Base-by-base conservation (phyloP, 2,113 vertebrate genomes). In the Tringa solitaria region DNA sequence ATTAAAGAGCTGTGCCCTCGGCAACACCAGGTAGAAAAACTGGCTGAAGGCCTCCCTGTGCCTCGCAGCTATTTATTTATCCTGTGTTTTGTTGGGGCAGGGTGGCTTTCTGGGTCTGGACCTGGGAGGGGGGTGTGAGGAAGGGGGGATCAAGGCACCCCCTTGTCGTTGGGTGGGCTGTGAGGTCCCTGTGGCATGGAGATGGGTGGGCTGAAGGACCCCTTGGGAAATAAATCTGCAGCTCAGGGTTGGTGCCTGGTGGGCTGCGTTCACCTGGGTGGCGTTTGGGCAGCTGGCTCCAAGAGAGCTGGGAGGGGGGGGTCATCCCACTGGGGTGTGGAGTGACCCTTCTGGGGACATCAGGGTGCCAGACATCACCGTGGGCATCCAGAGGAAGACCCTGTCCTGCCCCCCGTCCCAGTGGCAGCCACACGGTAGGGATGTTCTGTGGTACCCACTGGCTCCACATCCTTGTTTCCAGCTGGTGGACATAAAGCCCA, bases 1-100 rank as follows among this genome's bases (percentile, higher is more conserved):
- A 24, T 50, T 21, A 12, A 28, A 56, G 76, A 82, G 21, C 43
- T 2, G 11, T 32, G 45, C 6, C 39, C 84, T 41, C 8, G 1
- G 89, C 84, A 84, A 35, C 61, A 69, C 22, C 95, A 96, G 96
- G 95, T 96, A 96, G 59, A 80, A 76, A 63, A 73, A n/a, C 2
- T 3, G 45, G 67, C 65, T 75, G 70, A 19, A 78, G 60, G 73
- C 22, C 84, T 80, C 46, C 41, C 68, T 0, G 0, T 14, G 77
- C 37, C 32, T 46, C 1, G 0, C 57, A 51, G 83, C 9, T 56
- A 3, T 41, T 54, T 39, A 10, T 75, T 86, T 88, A 20, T 28
- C 37, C 14, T 4, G 2, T 16, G 33, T 23, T 70, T 86, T 60
- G 8, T 15, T 3, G 93, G 75, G 61, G 16, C 5, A 8, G 63